A percentile compares a stretch with the other conserved stretches of the same genome.
These are phyloP conservation scores for Oxyura jamaicensis DNA, from an alignment of 2,113 vertebrate species.

Conservation along the genomic window DNA sequence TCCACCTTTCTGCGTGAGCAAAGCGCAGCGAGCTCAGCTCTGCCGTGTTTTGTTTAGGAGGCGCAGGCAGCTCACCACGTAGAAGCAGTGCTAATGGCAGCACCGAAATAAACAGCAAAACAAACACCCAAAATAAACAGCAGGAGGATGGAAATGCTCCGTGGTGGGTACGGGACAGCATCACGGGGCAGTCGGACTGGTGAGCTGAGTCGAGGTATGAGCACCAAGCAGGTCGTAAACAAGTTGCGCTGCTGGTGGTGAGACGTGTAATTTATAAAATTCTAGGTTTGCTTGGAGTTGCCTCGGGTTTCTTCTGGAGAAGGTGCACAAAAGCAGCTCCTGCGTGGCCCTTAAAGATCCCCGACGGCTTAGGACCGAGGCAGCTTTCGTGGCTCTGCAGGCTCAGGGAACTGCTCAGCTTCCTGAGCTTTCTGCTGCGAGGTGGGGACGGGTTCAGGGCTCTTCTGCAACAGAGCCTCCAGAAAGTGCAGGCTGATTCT, in stretches of 20 bases:
- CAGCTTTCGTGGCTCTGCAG: neutral
- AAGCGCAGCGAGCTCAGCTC: neutral
- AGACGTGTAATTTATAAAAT: constrained; percentile 12
- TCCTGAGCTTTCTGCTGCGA: neutral
- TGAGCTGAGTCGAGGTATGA: neutral
- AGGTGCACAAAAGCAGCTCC: neutral
- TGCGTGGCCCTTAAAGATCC: neutral
- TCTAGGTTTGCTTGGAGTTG: constrained; percentile 10
- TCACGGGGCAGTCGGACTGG: neutral
- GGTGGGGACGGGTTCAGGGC: neutral
- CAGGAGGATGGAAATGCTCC: neutral
- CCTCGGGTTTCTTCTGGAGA: neutral
- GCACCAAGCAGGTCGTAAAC: neutral
- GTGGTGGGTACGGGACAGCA: neutral
- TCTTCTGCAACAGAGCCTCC: neutral
- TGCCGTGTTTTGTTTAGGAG: neutral
- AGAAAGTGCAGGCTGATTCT: neutral
- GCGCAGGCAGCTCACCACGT: neutral
- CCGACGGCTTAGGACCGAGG: neutral
- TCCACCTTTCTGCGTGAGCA: neutral
- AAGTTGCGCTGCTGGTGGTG: neutral
- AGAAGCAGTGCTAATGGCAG: neutral
- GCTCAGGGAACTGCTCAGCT: neutral
- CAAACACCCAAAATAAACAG: neutral
- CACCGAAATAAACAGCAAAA: neutral